Conservation (phyloP, 2,888 invertebrate genomes). For the Blastobasis lacticolella region DNA sequence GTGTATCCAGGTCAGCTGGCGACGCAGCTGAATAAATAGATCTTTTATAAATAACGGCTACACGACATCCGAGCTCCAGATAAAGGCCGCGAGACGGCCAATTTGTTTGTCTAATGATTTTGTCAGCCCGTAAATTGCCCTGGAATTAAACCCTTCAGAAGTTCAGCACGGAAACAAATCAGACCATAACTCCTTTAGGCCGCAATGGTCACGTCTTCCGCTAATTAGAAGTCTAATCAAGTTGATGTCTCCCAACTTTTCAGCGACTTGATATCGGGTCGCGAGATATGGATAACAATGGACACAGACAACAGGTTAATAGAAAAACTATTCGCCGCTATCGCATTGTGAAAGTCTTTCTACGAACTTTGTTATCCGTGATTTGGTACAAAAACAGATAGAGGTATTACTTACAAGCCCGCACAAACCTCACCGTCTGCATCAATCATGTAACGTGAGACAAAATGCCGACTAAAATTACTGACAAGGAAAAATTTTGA, state of each 20-base stretch:
- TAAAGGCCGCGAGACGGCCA: conserved; percentile 32
- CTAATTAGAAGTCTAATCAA: no score
- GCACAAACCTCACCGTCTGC: no score
- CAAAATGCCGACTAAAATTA: conserved; percentile 23
- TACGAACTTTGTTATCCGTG: no score
- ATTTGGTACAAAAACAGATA: no score
- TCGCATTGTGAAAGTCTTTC: no score
- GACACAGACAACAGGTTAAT: no score
- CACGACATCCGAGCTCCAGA: conserved; percentile 28
- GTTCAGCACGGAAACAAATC: not conserved
- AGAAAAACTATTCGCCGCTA: no score
- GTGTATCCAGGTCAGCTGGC: conserved; percentile 55
- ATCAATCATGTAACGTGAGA: conserved; percentile 9
- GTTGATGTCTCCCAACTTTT: no score
- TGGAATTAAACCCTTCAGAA: conserved; percentile 5
- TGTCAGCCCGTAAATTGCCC: conserved; percentile 10
- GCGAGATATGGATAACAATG: no score
- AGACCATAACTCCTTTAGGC: not conserved
- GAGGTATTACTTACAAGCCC: no score
- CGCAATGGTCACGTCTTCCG: no score
- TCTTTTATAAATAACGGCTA: conserved; percentile 62
- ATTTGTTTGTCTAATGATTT: conserved; percentile 34
- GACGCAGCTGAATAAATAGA: conserved; percentile 65
- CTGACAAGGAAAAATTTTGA: conserved; percentile 41
- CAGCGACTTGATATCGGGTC: no score